Evolutionary conservation across 2,113 vertebrate species (phyloP), one percentile per base, ranked within the genome.

Genomic region (Ahaetulla prasina): DNA sequence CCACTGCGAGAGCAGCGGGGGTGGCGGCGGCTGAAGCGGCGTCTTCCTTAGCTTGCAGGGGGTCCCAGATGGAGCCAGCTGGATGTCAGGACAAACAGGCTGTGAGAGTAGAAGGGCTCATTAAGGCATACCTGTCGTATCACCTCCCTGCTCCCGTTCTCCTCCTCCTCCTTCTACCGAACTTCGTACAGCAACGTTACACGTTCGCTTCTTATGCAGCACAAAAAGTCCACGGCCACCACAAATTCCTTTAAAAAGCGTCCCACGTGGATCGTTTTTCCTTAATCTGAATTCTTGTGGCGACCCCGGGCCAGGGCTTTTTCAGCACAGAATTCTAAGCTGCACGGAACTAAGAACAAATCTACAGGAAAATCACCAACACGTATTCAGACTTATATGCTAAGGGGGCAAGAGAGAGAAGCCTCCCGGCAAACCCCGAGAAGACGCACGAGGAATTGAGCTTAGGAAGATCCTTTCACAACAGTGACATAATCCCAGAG

Each of bases 31-130:
- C 96, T 35, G 98, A 95, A 0, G 98, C 94, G 12, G 98, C 96
- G 94, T 99, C 99, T 95, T 99, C 99, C 93, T 98, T 98, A 35
- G 98, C 95, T 97, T 98, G 99, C 94, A 98, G 97, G 55, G 98
- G 95, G 93, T 99, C 99, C 89, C 99, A 98, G 43, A 97, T 98
- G 3, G 98, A 97, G 4, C 98, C 98, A 25, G 98, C 99, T 93
- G 20, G 53, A 16, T 2, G 27, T 49, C 20, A 92, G 80, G 45
- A 87, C 74, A 11, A 45, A 94, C 95, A 98, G 90, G 4, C 12
- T 55, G 53, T 74, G 49, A 87, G 18, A 47, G 27, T 7, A 47
- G 7, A 43, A 27, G 0, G 43, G 20, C 35, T 39, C 74, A 80
- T 80, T 80, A 43, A 80, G 74, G 74, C 35, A 43, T 39, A 22